A percentile compares a stretch with the other conserved stretches of the same genome.
phyloP scores from a whole-genome alignment of 2,888 invertebrate species.

The Alloscopus bannaensis region DNA sequence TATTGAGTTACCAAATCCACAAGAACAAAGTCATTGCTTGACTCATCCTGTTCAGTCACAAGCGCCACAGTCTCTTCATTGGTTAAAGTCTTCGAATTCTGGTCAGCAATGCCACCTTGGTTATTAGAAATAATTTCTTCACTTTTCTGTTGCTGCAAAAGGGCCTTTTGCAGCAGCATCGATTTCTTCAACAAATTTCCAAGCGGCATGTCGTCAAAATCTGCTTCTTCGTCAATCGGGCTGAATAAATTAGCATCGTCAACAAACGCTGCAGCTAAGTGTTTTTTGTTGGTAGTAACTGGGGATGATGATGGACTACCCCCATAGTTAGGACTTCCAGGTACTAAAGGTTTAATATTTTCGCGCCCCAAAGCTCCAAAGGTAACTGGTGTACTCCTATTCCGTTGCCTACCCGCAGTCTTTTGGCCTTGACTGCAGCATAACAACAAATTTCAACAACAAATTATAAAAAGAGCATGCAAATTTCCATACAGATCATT shows the following conservation, averaged over 20 bases:
- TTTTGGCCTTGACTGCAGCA: slow-evolving; percentile 42
- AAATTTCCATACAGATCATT: slow-evolving; percentile 12
- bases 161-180: slow-evolving; percentile 42
- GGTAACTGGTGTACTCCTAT: slow-evolving; percentile 57
- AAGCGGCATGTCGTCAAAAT: slow-evolving; percentile 52
- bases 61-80: slow-evolving; percentile 63
- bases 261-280: slow-evolving; percentile 60
- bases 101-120: slow-evolving; percentile 6
- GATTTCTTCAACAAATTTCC: slow-evolving; percentile 50
- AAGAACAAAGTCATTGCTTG: slow-evolving; percentile 79
- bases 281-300: slow-evolving; percentile 55
- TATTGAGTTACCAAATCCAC: slow-evolving; percentile 82
- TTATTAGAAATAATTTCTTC: no score
- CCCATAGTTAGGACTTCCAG: slow-evolving; percentile 50
- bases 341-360: slow-evolving; percentile 56
- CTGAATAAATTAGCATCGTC: slow-evolving; percentile 56
- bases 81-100: slow-evolving; percentile 58
- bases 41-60: slow-evolving; percentile 62
- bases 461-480: no score
- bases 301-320: slow-evolving; percentile 57
- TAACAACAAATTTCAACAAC: no score
- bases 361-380: slow-evolving; percentile 51
- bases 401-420: slow-evolving; percentile 49
- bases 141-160: slow-evolving; percentile 22
- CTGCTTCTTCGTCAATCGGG: slow-evolving; percentile 59